Conservation (phyloP, 2,797 vertebrate genomes). For the Acomys russatus region DNA sequence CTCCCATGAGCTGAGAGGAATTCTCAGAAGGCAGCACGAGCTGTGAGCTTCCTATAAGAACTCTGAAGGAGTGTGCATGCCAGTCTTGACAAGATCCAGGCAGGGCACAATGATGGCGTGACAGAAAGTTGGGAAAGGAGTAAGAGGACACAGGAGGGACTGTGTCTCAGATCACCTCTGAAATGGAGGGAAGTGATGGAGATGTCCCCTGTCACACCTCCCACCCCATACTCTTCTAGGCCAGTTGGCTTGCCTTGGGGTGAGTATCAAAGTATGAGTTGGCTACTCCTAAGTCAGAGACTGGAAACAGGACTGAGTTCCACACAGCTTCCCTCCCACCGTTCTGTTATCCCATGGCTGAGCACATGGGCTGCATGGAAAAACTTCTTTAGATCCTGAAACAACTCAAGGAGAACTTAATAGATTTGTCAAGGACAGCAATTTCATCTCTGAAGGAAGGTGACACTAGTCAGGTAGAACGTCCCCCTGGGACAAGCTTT, state of each 20-base stretch:
- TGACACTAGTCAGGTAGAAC: constrained; percentile 53
- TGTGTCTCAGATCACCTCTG: background rate
- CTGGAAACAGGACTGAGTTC: background rate
- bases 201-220: background rate
- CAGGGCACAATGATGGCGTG: background rate
- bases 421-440: constrained; percentile 68
- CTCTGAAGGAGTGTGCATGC: background rate
- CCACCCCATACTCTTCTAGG: background rate
- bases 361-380: background rate
- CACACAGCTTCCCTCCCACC: background rate
- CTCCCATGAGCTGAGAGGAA: background rate
- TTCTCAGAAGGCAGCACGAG: background rate
- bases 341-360: background rate
- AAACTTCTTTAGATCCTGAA: background rate
- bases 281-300: background rate
- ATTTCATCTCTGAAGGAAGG: constrained; percentile 73
- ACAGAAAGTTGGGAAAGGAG: background rate
- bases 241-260: background rate
- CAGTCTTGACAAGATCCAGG: background rate
- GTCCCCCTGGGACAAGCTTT: constrained; percentile 46
- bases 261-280: background rate
- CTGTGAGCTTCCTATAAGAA: background rate
- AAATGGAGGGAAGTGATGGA: background rate
- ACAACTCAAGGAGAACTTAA: constrained; percentile 58
- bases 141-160: background rate